Evolutionary conservation across 2,797 vertebrate genomes (phyloP).

Genomic region (Propithecus deckenii): DNA sequence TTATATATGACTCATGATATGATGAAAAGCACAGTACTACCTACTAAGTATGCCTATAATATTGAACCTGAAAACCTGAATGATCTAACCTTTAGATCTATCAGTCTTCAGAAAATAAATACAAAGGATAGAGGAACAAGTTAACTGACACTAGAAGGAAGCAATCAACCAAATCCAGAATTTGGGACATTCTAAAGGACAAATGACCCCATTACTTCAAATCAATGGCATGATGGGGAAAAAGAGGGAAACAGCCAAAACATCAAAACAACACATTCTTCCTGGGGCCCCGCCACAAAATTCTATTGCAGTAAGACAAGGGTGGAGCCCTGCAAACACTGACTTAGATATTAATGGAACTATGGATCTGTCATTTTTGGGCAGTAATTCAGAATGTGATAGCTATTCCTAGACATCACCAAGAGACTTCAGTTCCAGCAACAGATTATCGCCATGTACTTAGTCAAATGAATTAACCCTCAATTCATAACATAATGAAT

Average conservation of each 20-base stretch:
- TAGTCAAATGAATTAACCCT: conserved; percentile 13
- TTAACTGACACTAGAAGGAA: conserved; percentile 48
- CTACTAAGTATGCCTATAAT: not conserved
- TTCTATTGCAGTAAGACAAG: not conserved
- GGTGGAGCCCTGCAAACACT: not conserved
- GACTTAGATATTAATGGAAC: not conserved
- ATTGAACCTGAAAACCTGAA: not conserved
- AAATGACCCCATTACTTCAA: conserved; percentile 21
- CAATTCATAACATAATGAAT: conserved; percentile 30
- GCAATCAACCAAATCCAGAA: conserved; percentile 35
- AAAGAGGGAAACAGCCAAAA: not conserved
- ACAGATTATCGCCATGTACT: not conserved
- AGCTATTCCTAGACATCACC: conserved; percentile 8
- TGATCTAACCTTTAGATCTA: not conserved
- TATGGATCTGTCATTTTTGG: not conserved
- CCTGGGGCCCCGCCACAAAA: not conserved
- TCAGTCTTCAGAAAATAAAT: conserved; percentile 33
- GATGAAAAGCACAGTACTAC: not conserved
- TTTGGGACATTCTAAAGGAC: not conserved
- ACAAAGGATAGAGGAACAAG: conserved; percentile 24
- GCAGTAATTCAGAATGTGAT: conserved; percentile 1
- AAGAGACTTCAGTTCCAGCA: conserved; percentile 28
- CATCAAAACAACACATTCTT: not conserved
- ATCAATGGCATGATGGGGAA: not conserved
- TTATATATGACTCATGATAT: not conserved